These are phyloP conservation scores for Drosophila repletoides DNA, from an alignment of 1,140 invertebrate species.

Conservation along the genomic window DNA sequence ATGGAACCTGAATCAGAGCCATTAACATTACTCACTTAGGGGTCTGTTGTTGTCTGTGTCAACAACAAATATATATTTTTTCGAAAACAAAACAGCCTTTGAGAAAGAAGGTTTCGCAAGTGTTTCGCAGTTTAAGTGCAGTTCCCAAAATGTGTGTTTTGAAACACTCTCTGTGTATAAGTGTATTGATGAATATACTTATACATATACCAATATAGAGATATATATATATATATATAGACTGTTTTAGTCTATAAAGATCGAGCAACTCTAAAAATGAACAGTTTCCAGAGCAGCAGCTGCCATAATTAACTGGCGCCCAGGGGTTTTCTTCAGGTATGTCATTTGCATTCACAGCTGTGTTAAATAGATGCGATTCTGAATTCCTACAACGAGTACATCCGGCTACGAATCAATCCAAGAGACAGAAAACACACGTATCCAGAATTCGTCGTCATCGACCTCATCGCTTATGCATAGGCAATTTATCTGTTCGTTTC, in stretches of 20 bases:
- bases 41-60: constrained; percentile 23
- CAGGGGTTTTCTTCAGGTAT: constrained; percentile 47
- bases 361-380: constrained; percentile 47
- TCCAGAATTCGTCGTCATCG: constrained; percentile 64
- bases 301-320: constrained; percentile 13
- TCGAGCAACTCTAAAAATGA: constrained; percentile 29
- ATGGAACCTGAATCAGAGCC: constrained; percentile 1
- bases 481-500: constrained; percentile 43
- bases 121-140: constrained; percentile 50
- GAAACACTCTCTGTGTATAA: neutral
- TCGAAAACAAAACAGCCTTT: constrained; percentile 1
- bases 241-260: constrained; percentile 4
- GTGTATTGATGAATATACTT: constrained; percentile 1
- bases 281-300: constrained; percentile 8
- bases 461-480: constrained; percentile 64
- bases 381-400: constrained; percentile 21
- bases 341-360: constrained; percentile 66
- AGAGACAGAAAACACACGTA: constrained; percentile 53
- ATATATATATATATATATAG: neutral
- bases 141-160: constrained; percentile 38
- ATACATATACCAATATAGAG: neutral
- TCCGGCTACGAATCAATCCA: constrained; percentile 13
- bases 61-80: constrained; percentile 4
- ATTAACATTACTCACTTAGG: constrained; percentile 12
- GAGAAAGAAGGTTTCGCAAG: constrained; percentile 37